Evolutionary conservation across 2,113 vertebrate genomes (phyloP), one percentile per base, ranked within the genome.

Genomic region (Calonectris borealis): DNA sequence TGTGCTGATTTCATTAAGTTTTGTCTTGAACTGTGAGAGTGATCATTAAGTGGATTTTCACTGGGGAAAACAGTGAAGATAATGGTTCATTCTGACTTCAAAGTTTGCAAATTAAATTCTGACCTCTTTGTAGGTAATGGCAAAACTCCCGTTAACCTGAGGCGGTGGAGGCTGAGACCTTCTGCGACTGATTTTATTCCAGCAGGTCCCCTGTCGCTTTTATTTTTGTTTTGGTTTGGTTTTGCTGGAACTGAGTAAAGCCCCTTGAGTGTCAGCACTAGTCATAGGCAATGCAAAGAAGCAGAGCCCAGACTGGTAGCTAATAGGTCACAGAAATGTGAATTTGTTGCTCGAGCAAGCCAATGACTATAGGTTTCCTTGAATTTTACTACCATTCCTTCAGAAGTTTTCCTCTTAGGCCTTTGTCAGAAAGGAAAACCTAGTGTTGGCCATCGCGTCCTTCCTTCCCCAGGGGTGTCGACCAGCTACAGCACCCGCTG

Each of bases 381-480:
- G 48, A 29, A 46, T 60, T 82, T 66, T 79, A 9, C 71, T 86
- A 24, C 1, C 1, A 7, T 84, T 95, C 57, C 13, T 64, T 62
- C 29, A 17, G 15, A 68, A 66, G 4, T 44, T 88, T 64, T 80
- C 13, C 17, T 86, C 20, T 61, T 49, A 46, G 21, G 2, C n/a
- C 9, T 51, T 73, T 72, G 40, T 34, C 34, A 84, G 36, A 32
- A 83, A 69, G 26, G 7, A 44, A 86, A 55, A 36, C 34, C 6
- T n/a, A 2, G 27, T 1, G 5, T 2, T 75, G 66, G 7, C 40
- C n/a, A 48, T 26, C 1, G 0, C 60, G 42, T 70, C 69, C 68
- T 55, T 65, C 40, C 60, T 77, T 83, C 42, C 62, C 19, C 55
- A 52, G 75, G 72, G 31, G n/a, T 40, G 24, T 2, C 62, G 42